Conservation (phyloP, 2,888 invertebrate genomes). For the Prosapia bicincta region DNA sequence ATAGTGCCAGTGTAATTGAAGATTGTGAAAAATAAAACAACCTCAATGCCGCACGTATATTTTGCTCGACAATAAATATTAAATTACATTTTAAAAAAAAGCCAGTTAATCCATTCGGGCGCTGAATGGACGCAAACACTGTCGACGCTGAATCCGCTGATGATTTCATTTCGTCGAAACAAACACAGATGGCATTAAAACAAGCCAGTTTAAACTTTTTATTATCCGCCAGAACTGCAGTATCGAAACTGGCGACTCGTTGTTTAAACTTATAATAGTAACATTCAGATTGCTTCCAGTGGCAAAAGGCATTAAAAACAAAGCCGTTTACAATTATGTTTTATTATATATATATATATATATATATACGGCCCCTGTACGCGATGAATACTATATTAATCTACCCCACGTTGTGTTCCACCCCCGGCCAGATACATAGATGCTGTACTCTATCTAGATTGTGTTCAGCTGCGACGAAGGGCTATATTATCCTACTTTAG, state of each 20-base stretch:
- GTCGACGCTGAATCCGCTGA: too few species aligned
- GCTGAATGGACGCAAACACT: not conserved
- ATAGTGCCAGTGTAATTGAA: too few species aligned
- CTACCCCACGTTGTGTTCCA: not conserved
- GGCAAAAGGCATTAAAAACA: not conserved
- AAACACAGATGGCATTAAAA: not conserved
- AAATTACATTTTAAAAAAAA: not conserved
- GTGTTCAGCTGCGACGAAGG: not conserved
- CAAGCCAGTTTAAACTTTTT: not conserved
- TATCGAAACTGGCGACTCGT: not conserved
- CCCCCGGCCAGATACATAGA: not conserved
- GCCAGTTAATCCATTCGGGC: not conserved
- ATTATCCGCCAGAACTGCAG: not conserved
- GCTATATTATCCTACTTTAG: not conserved
- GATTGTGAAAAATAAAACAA: too few species aligned
- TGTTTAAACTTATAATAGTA: not conserved
- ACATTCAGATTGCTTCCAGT: not conserved
- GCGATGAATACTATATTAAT: not conserved
- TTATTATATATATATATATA: not conserved
- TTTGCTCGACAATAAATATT: slow-evolving; percentile 2
- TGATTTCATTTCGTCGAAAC: not conserved
- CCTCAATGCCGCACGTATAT: too few species aligned
- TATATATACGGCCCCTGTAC: too few species aligned
- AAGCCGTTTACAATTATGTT: not conserved
- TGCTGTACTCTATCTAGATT: not conserved